A percentile compares a stretch with the other conserved stretches of the same genome.
Conservation (phyloP, 2,888 invertebrate genomes). For the Drosophila melanosoma region DNA sequence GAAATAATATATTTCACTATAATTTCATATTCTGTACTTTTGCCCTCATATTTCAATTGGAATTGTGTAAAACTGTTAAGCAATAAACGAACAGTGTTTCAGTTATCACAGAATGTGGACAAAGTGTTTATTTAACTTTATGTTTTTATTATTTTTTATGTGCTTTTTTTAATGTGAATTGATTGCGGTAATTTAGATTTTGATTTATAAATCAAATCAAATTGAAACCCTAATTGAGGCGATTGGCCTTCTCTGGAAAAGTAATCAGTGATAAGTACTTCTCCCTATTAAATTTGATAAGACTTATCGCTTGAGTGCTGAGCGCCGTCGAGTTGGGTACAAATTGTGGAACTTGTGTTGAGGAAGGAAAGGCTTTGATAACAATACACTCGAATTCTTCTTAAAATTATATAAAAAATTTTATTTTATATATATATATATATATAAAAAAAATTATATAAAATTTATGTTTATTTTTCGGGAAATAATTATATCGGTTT, state of each 20-base stretch:
- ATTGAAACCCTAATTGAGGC: constrained; percentile 1
- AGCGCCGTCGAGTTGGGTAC: too few relatives aligned
- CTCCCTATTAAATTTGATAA: neutral
- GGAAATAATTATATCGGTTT: neutral
- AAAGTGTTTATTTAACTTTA: neutral
- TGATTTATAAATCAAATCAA: neutral
- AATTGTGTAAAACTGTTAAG: neutral
- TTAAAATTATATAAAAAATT: too few relatives aligned
- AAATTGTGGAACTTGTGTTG: neutral
- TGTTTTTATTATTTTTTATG: neutral
- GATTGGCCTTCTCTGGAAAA: neutral
- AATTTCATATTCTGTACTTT: too few relatives aligned
- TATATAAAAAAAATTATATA: too few relatives aligned
- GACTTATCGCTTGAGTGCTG: neutral
- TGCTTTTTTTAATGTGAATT: neutral
- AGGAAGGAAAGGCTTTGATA: too few relatives aligned
- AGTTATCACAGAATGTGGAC: neutral
- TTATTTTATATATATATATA: too few relatives aligned
- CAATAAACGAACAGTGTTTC: neutral
- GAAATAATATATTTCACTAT: too few relatives aligned
- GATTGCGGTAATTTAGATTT: neutral
- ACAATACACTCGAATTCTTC: too few relatives aligned
- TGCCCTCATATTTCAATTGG: neutral
- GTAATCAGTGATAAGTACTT: neutral
- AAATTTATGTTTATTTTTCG: too few relatives aligned